Conservation (phyloP, 92 coral and sea anemone genomes). For the Epizoanthus ramosus region DNA sequence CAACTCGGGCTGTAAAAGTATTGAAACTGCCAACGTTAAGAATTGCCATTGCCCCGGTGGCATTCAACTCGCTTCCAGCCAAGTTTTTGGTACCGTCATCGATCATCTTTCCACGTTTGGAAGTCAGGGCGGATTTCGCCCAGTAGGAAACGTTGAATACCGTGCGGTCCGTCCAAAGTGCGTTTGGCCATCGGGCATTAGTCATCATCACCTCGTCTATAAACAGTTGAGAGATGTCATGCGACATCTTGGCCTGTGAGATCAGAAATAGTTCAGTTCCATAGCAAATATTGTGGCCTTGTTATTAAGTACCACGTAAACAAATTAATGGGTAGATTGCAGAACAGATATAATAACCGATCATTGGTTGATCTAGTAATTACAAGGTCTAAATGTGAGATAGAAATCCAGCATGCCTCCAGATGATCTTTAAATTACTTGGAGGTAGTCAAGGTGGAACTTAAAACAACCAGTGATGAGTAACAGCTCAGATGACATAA, state of each 20-base stretch:
- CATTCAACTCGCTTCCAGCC: conserved; percentile 76
- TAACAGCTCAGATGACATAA: too few relatives aligned
- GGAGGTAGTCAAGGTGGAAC: too few relatives aligned
- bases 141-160: conserved; percentile 65
- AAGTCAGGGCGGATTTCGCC: conserved; percentile 68
- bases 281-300: background rate
- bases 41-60: conserved; percentile 76
- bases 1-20: conserved; percentile 71
- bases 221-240: conserved; percentile 71
- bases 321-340: too few relatives aligned
- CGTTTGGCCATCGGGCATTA: conserved; percentile 87
- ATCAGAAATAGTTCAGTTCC: background rate
- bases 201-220: conserved; percentile 74
- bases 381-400: too few relatives aligned
- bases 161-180: conserved; percentile 77
- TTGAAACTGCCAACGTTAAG: conserved; percentile 79
- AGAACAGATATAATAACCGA: too few relatives aligned
- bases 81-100: conserved; percentile 66
- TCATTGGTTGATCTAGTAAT: too few relatives aligned
- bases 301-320: too few relatives aligned
- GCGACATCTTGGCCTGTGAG: conserved; percentile 44
- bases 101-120: conserved; percentile 63
- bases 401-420: too few relatives aligned
- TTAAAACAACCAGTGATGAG: too few relatives aligned
- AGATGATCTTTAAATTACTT: too few relatives aligned